Conservation (phyloP, 2,888 invertebrate genomes). For the Lymantria monacha region DNA sequence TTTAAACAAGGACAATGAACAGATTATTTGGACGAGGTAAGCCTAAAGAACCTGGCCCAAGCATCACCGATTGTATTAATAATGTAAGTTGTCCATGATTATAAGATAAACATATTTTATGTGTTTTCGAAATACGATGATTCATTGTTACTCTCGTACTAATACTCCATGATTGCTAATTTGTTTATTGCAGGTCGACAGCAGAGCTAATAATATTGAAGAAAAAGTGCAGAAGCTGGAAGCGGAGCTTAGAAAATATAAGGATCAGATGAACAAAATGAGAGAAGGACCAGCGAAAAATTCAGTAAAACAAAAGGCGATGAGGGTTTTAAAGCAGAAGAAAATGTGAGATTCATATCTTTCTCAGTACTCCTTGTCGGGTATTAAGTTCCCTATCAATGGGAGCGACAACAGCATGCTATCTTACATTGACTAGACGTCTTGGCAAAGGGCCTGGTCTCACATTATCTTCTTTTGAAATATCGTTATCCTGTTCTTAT, state of each 20-base stretch:
- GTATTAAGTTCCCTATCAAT: not conserved
- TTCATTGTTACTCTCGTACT: constrained; percentile 32
- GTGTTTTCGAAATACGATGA: constrained; percentile 37
- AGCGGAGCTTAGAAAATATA: constrained; percentile 95
- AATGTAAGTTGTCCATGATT: constrained; percentile 57
- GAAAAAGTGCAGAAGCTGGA: constrained; percentile 96
- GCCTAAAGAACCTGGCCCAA: constrained; percentile 96
- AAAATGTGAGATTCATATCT: constrained; percentile 87
- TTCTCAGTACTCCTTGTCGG: not conserved
- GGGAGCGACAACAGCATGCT: not conserved
- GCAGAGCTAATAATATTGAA: constrained; percentile 94
- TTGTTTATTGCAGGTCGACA: constrained; percentile 88
- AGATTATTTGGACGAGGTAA: constrained; percentile 97
- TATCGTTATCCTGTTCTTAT: too few relatives aligned
- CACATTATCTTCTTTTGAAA: too few relatives aligned
- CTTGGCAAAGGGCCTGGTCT: too few relatives aligned
- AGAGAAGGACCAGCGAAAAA: constrained; percentile 99
- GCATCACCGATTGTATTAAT: constrained; percentile 93
- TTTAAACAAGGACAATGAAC: constrained; percentile 86
- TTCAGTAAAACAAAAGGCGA: constrained; percentile 97
- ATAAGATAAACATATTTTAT: not conserved
- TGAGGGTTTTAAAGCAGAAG: constrained; percentile 97
- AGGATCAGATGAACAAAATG: constrained; percentile 99
- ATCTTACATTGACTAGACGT: too few relatives aligned
- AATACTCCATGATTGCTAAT: not conserved